These are phyloP conservation scores for Lordiphosa andalusiaca DNA, from an alignment of 2,888 invertebrate genomes.

Conservation along the genomic window DNA sequence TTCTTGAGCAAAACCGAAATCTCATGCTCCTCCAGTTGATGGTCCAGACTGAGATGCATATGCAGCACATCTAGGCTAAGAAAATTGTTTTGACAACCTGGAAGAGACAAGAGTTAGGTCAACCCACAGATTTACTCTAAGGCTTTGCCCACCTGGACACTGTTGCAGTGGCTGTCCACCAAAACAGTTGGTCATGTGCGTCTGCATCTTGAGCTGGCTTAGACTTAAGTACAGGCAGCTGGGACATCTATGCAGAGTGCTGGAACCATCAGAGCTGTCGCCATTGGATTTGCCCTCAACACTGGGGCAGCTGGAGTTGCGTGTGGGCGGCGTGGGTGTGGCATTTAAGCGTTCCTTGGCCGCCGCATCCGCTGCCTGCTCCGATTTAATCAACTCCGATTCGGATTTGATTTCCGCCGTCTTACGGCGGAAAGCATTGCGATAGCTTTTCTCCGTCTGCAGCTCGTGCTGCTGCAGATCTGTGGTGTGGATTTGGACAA, in stretches of 20 bases:
- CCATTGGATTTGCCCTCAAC: slow-evolving; percentile 28
- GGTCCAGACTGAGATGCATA: slow-evolving; percentile 85
- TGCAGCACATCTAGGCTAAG: slow-evolving; percentile 84
- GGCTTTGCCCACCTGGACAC: slow-evolving; percentile 82
- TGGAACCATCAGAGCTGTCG: slow-evolving; percentile 21
- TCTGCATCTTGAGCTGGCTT: slow-evolving; percentile 47
- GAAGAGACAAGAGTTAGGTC: background rate
- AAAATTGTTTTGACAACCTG: slow-evolving; percentile 84
- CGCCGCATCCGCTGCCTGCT: slow-evolving; percentile 65
- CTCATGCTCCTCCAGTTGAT: slow-evolving; percentile 82
- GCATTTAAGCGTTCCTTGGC: slow-evolving; percentile 71
- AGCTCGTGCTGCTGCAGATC: slow-evolving; percentile 71
- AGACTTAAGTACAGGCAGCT: slow-evolving; percentile 76
- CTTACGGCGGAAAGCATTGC: slow-evolving; percentile 73
- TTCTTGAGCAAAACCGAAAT: slow-evolving; percentile 33
- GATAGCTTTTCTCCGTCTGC: slow-evolving; percentile 71
- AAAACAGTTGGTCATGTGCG: slow-evolving; percentile 46
- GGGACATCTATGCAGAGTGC: slow-evolving; percentile 62
- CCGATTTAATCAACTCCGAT: slow-evolving; percentile 79
- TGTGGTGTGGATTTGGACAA: slow-evolving; percentile 78
- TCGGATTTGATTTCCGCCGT: slow-evolving; percentile 78
- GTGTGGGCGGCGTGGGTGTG: slow-evolving; percentile 72
- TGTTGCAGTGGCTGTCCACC: slow-evolving; percentile 80
- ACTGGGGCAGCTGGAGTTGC: slow-evolving; percentile 34
- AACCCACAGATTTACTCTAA: background rate